Base-by-base conservation (phyloP, 2,888 invertebrate species). In the Anagyrus pseudococci region DNA sequence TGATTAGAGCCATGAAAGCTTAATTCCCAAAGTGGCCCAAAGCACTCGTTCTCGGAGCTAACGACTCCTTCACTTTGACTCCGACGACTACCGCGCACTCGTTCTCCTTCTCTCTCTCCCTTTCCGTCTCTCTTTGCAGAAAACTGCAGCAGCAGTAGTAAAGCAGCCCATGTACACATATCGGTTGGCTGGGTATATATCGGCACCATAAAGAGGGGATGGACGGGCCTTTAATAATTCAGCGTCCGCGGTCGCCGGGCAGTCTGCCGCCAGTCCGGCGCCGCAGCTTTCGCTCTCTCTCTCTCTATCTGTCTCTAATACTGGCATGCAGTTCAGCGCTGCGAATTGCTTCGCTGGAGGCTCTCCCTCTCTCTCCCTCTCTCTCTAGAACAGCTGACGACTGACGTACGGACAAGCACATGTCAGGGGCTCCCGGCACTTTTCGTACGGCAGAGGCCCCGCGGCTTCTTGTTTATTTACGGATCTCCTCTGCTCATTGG, bases 221-320 rank as follows among this genome's bases (percentile, higher is more conserved):
- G 75, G 73, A 74, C 71, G 69, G 69, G 64, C 63, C 56, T 65
- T 79, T 75, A 79, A 80, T 80, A 78, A 80, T 79, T 79, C 70
- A 80, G 71, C 68, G 68, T 67, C 67, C 59, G 64, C 68, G 68
- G 77, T 72, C 77, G 79, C 75, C 79, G 75, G 78, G 70, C 78
- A 75, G 79, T 78, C 78, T 79, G 78, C 73, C 78, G 79, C 75
- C 77, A 46, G 57, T 17, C 20, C n/a, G 41, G 19, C 43, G 26
- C 2, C 19, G 20, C 25, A 19, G 19, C 13, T 37, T 15, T 4
- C 33, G 29, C 29, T 10, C 6, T 29, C 29, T 10, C 6, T 7
- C 4, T 4, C 29, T 29, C 29, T 10, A 29, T 13, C 33, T 37
- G 3, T 15, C 15, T 37, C 33, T 37, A n/a, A n/a, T n/a, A n/a